Evolutionary conservation across 2,888 invertebrate species (phyloP), one percentile per base, ranked within the genome.

Genomic region (Galerucella nymphaeae): DNA sequence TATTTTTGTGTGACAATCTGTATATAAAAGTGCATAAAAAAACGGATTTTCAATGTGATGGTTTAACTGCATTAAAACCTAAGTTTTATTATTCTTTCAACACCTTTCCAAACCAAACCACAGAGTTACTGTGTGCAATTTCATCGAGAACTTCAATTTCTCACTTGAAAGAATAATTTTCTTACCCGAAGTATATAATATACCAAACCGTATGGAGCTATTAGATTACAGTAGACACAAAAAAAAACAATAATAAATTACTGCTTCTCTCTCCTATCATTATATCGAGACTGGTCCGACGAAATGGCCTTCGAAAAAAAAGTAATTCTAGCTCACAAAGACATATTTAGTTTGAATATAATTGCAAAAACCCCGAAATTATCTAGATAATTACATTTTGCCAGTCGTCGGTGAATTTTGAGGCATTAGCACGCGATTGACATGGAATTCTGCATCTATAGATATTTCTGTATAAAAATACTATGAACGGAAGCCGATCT

Each of bases 191-290:
- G 58, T 73, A 70, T 71, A 75, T 73, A 73, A 71, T 67, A 74
- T 66, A 63, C 45, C 57, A 76, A 74, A 76, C 71, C 70, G 71
- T 76, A 72, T 74, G 74, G 71, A 74, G 74, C 74, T 74, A 74
- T 73, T 74, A 76, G 76, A 73, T 71, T 77, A 74, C 78, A 73
- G 78, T 80, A 79, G 80, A 80, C 77, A 77, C 74, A 80, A 80
- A 80, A 79, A 78, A 77, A 78, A 72, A 74, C 73, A 73, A 67
- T 78, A 76, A 74, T 76, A 76, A 76, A 76, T 71, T 75, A 72
- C 75, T 71, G 55, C 74, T 70, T 71, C 70, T 75, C 74, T 77
- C 75, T 76, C 78, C 80, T 80, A 77, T 79, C 76, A 80, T 80
- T 80, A 80, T 77, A 77, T 68, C 68, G 68, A 74, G 76, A 77